Conservation (phyloP, 1,140 invertebrate genomes). For the Drosophila hydei region DNA sequence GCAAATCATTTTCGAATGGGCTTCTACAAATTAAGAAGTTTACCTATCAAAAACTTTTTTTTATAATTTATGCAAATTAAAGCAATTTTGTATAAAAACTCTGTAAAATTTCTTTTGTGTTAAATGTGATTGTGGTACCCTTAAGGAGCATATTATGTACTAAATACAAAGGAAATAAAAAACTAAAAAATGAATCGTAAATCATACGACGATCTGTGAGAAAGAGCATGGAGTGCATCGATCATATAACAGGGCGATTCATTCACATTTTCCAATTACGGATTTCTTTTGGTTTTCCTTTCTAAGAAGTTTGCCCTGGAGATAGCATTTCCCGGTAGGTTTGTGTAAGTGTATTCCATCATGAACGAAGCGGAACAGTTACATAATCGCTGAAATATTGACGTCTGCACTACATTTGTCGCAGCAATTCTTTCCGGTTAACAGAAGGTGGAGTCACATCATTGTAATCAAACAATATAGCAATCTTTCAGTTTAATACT, state of each 20-base stretch:
- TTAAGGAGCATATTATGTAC: too few relatives aligned
- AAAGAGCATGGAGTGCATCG: slow-evolving; percentile 6
- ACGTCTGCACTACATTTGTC: slow-evolving; percentile 10
- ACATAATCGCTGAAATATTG: slow-evolving; percentile 4
- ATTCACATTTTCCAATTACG: slow-evolving; percentile 6
- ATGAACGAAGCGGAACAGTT: neutral
- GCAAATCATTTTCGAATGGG: too few relatives aligned
- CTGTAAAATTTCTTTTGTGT: too few relatives aligned
- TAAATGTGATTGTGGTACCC: neutral
- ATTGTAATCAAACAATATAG: slow-evolving; percentile 64
- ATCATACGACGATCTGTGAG: neutral
- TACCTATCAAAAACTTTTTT: too few relatives aligned
- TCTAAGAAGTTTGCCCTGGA: slow-evolving; percentile 1
- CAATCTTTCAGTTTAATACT: slow-evolving; percentile 64
- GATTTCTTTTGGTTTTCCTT: neutral
- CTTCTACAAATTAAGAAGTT: too few relatives aligned
- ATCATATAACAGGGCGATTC: slow-evolving; percentile 16
- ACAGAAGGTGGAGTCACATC: slow-evolving; percentile 39
- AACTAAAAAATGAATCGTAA: too few relatives aligned
- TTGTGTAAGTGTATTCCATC: neutral
- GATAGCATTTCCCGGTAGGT: slow-evolving; percentile 56
- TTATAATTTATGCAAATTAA: too few relatives aligned
- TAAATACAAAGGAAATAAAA: too few relatives aligned
- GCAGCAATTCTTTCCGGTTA: slow-evolving; percentile 48
- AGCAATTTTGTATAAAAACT: too few relatives aligned